phyloP scores from a whole-genome alignment of 2,113 vertebrate genomes.

The Stomatorhinus ivindoensis region DNA sequence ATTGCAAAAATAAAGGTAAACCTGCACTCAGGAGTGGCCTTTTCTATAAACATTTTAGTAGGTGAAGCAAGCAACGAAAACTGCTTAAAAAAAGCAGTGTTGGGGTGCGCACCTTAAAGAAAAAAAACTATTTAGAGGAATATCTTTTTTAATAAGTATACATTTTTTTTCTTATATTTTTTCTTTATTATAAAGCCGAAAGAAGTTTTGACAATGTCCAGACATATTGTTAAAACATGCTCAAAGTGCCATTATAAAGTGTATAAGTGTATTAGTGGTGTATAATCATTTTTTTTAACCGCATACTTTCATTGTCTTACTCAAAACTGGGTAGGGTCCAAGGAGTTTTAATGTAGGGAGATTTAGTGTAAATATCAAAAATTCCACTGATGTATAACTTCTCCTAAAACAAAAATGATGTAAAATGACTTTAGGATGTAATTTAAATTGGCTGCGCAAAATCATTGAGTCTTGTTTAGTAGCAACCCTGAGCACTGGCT shows the following conservation, averaged over 20 bases:
- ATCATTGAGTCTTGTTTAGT: background rate
- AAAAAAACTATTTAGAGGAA: too few relatives aligned
- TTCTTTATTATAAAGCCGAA: background rate
- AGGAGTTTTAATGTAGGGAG: background rate
- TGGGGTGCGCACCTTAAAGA: too few relatives aligned
- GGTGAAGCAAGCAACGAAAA: too few relatives aligned
- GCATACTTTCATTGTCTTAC: background rate
- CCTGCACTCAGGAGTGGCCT: too few relatives aligned
- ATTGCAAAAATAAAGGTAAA: too few relatives aligned
- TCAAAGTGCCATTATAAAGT: background rate
- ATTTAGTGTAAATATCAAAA: background rate
- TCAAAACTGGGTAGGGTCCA: background rate
- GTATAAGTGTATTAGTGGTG: too few relatives aligned
- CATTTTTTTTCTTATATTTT: too few relatives aligned
- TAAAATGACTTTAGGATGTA: too few relatives aligned
- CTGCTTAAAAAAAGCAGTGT: too few relatives aligned
- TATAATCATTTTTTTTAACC: background rate
- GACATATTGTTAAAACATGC: background rate
- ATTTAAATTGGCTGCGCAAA: too few relatives aligned
- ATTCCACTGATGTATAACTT: background rate
- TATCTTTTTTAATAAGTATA: too few relatives aligned
- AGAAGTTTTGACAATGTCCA: background rate
- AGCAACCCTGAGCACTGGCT: background rate
- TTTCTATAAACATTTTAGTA: too few relatives aligned
- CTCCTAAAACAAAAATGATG: background rate